Conservation (phyloP, 2,113 vertebrate genomes). For the Marmota monax region DNA sequence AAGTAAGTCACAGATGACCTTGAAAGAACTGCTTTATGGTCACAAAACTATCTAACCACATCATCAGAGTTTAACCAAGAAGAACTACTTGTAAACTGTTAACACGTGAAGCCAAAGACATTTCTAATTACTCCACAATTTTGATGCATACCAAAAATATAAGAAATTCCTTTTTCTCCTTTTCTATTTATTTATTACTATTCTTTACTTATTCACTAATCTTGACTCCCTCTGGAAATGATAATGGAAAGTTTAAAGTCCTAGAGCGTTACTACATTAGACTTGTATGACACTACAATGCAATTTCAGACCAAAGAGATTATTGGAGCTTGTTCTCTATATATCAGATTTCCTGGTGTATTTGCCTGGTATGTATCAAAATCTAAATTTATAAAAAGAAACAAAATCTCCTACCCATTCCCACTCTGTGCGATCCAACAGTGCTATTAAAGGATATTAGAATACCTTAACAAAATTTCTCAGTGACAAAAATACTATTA, state of each 20-base stretch:
- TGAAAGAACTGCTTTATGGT: background rate
- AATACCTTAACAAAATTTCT: constrained; percentile 3
- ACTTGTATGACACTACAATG: background rate
- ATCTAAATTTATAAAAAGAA: background rate
- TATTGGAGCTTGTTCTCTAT: background rate
- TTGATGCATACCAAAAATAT: background rate
- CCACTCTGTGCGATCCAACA: background rate
- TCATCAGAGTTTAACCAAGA: background rate
- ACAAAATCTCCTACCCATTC: background rate
- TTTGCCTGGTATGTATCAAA: background rate
- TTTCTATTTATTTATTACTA: background rate
- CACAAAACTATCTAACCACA: background rate
- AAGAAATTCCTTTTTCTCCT: background rate
- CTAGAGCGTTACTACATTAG: background rate
- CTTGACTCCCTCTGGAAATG: constrained; percentile 3
- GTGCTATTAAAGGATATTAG: background rate
- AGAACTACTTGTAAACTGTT: background rate
- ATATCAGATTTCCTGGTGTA: background rate
- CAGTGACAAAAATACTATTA: background rate
- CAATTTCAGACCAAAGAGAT: background rate
- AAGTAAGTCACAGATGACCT: background rate
- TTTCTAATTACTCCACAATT: background rate
- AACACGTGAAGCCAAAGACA: background rate
- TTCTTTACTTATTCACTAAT: constrained; percentile 38
- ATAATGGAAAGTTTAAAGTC: background rate